Evolutionary conservation across 2,888 invertebrate species (phyloP), one percentile per base, ranked within the genome.

Genomic region (Onthophagus sagittarius): DNA sequence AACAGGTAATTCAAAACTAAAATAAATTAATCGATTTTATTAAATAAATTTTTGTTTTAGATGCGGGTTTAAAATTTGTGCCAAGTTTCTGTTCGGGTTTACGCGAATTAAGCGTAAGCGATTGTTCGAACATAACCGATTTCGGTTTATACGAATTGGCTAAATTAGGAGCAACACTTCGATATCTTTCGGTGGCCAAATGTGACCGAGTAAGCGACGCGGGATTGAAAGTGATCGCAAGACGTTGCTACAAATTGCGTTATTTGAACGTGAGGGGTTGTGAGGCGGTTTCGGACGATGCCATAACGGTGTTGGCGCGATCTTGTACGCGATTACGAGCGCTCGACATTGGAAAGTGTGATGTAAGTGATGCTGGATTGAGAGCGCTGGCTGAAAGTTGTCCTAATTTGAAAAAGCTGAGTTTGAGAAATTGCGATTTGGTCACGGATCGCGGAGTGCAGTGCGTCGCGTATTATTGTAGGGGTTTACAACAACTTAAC

Each of bases 201-300:
- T 97, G 97, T 86, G 95, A 95, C 78, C 93, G 94, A 84, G 94
- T 97, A 1, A 95, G 94, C 62, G 97, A 97, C 83, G 95, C 95
- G 0, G 97, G 97, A 0, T 88, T 97, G 1, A 91, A 94, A 78
- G 94, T 95, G 62, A 90, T 97, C 5, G 96, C 96, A 0, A 88
- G 94, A 62, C 90, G 95, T 73, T 97, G 97, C 83, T 94, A 94
- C 84, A 96, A 95, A 83, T 86, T 97, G 71, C 88, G 95, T 23
- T 97, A 97, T 84, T 88, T 97, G 73, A 97, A 97, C 85, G 94
- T 95, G 0, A 89, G 97, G 67, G 97, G 97, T 5, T 97, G 97
- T 82, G 96, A 97, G 78, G 96, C 96, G 0, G 92, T 97, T 1
- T 96, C 96, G n/a, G 97, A 97, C 83, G 95, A 95, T 81, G 94